These are phyloP conservation scores for Urosaurus nigricauda DNA, from an alignment of 2,797 vertebrate species.

Conservation along the genomic window DNA sequence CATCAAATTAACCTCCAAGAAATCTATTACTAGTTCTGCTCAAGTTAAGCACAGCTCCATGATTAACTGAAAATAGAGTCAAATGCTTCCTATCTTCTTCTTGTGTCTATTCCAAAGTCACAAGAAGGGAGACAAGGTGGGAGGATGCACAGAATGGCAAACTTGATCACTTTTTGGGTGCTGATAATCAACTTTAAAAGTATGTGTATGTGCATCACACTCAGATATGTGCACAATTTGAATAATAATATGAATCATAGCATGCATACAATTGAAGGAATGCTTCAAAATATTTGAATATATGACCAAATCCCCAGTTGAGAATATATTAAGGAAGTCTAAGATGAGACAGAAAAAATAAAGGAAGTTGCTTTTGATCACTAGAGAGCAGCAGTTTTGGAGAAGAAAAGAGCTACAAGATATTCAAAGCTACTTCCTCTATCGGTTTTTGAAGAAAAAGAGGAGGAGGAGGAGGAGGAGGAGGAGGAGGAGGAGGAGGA, in stretches of 20 bases:
- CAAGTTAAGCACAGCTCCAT: background rate
- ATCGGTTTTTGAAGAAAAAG: too few relatives aligned
- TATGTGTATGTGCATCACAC: background rate
- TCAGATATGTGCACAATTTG: background rate
- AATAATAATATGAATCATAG: too few relatives aligned
- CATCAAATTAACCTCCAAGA: too few relatives aligned
- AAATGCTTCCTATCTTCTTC: background rate
- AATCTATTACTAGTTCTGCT: too few relatives aligned
- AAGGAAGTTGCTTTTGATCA: slow-evolving; percentile 42
- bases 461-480: too few relatives aligned
- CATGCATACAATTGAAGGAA: background rate
- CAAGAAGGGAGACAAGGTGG: too few relatives aligned
- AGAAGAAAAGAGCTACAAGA: slow-evolving; percentile 1
- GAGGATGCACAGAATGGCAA: background rate
- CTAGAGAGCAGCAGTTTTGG: slow-evolving; percentile 69
- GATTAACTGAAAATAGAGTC: too few relatives aligned
- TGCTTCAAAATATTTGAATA: background rate
- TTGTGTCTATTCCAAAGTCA: too few relatives aligned
- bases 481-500: too few relatives aligned
- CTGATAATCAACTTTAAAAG: background rate
- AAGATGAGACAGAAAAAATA: background rate
- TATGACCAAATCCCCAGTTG: too few relatives aligned
- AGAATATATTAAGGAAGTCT: background rate
- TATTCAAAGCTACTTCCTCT: background rate
- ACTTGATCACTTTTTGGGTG: too few relatives aligned